Percentiles rank a stretch among this genome's conserved stretches.
Conservation (phyloP, 1,140 invertebrate species). For the Theocolax elegans region DNA sequence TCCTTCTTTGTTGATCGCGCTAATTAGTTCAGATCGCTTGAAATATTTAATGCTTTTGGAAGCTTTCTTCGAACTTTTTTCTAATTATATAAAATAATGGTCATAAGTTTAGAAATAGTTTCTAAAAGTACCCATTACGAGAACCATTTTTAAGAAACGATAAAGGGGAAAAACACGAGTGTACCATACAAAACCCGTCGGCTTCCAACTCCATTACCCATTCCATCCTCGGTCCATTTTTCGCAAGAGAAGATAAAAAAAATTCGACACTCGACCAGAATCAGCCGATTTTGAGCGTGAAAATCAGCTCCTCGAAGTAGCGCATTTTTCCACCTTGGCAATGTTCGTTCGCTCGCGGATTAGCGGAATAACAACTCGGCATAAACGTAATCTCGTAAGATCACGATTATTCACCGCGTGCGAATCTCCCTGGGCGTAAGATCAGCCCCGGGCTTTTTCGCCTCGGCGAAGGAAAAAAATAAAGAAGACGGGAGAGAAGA, state of each 20-base stretch:
- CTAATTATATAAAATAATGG: too few species aligned
- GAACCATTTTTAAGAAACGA: too few species aligned
- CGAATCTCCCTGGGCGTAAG: conserved; percentile 8
- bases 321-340: neutral
- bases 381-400: conserved; percentile 39
- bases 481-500: conserved; percentile 6
- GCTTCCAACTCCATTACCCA: neutral
- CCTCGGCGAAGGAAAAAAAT: conserved; percentile 2
- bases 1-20: too few species aligned
- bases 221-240: neutral
- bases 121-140: too few species aligned
- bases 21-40: too few species aligned
- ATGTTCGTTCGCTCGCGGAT: conserved; percentile 30
- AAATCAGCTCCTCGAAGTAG: conserved; percentile 18
- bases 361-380: conserved; percentile 41
- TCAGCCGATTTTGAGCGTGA: conserved; percentile 23
- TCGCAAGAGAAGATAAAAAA: neutral
- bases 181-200: neutral
- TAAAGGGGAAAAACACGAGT: neutral
- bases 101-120: too few species aligned
- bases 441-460: conserved; percentile 38
- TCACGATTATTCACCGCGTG: conserved; percentile 39
- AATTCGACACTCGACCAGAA: conserved; percentile 4
- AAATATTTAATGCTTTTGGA: too few species aligned
- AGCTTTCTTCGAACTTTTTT: too few species aligned